Base-by-base conservation (phyloP, 1,140 invertebrate genomes). In the Adelges cooleyi region DNA sequence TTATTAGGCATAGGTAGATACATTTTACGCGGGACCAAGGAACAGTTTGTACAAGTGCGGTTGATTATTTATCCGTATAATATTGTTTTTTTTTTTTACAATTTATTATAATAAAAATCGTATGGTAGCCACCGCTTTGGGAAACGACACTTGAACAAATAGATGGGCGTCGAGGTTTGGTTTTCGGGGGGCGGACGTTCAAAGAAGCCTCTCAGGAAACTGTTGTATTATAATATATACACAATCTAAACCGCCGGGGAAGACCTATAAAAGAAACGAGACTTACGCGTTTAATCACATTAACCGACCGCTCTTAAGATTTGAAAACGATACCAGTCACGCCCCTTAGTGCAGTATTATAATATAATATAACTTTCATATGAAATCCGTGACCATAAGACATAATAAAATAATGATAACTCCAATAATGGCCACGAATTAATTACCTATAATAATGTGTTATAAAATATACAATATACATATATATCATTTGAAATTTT, bases 261-360 rank as follows among this genome's bases (percentile, higher is more conserved):
- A 62, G 56, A 46, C 56, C 42, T 46, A 48, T 18, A 62, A 62
- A 62, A 62, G 56, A 33, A 62, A 29, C 11, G 1, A 62, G 29
- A 48, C 42, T 62, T 46, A 18, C 42, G 18, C 11, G 17, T 29
- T 46, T 62, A 62, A 62, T 62, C n/a, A 25, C 42, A 62, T 62
- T 62, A 62, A 13, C 40, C 6, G 4, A n/a, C 3, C 10, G 40
- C 11, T 17, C 6, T 33, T n/a, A 48, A 62, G 56, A 62, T 62
- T 62, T 59, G 40, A 59, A 59, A 59, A 44, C 40, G 40, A 59
- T 46, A 59, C 25, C n/a, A n/a, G n/a, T n/a, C n/a, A n/a, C n/a
- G n/a, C n/a, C n/a, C 42, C 18, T 36, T 33, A n/a, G 29, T 6
- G 11, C 29, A 33, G 11, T 33, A 33, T 33, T 33, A 6, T 33